A percentile compares a stretch with the other conserved stretches of the same genome.
Evolutionary conservation across 2,797 vertebrate species (phyloP).

Genomic region (Takifugu rubripes): DNA sequence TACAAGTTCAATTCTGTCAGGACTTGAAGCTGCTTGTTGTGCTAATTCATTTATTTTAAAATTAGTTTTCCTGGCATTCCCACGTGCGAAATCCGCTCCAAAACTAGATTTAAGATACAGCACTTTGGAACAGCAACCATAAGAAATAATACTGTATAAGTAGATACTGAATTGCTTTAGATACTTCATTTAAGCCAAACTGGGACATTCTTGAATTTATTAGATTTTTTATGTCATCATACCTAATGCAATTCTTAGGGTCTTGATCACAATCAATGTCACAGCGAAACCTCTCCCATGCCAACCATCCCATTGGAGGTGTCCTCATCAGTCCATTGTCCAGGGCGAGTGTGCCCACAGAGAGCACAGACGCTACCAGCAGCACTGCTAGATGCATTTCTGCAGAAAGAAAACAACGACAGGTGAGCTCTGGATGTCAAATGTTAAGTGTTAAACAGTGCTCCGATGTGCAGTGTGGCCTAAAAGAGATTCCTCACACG

Average conservation of each 20-base stretch:
- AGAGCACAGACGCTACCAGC: constrained; percentile 44
- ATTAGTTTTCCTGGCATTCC: no score
- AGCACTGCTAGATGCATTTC: constrained; percentile 47
- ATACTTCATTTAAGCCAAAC: no score
- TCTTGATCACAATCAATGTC: constrained; percentile 83
- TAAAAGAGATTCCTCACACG: neutral
- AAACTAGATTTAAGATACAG: no score
- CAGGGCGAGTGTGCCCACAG: constrained; percentile 58
- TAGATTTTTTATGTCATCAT: constrained; percentile 5
- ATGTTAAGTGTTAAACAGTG: neutral
- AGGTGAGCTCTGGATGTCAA: neutral
- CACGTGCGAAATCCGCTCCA: no score
- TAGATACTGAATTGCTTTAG: no score
- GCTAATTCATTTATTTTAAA: no score
- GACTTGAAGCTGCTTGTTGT: no score
- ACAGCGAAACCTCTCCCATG: constrained; percentile 93
- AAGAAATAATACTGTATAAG: neutral
- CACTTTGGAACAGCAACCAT: no score
- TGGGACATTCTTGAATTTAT: no score
- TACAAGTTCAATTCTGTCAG: no score
- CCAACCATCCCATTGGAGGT: constrained; percentile 94
- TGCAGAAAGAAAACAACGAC: constrained; percentile 11
- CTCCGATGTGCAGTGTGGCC: neutral
- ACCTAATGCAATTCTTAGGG: constrained; percentile 91
- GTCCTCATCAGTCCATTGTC: constrained; percentile 88